Base-by-base conservation (phyloP, 1,140 invertebrate genomes). In the Batillaria attramentaria region DNA sequence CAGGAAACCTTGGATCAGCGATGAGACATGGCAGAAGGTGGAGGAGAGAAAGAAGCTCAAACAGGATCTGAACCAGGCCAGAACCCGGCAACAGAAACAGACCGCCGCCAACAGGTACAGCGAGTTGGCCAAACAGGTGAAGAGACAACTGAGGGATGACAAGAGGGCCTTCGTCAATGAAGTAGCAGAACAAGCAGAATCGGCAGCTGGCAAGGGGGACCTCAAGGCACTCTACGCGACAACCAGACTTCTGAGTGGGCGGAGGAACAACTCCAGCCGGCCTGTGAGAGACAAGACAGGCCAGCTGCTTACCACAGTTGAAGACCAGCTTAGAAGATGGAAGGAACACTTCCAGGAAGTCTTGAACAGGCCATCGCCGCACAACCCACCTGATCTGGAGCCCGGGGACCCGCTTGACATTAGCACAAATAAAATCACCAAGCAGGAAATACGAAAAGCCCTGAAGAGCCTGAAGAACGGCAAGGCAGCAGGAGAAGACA, bases 1-100 rank as follows among this genome's bases (percentile, higher is more conserved):
- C 68, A 65, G 75, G 3, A 62, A 43, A n/a, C 33, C 66, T 24
- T 50, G 46, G 46, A 50, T 50, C 46, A 50, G 46, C n/a, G n/a
- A n/a, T n/a, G n/a, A n/a, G n/a, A n/a, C n/a, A n/a, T n/a, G n/a
- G n/a, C n/a, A n/a, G n/a, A 50, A 50, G 46, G 46, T 50, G 46
- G 46, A 50, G 46, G 46, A 50, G 46, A 50, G 46, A 24, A 50
- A 50, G 46, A 50, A 50, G 46, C 24, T 50, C 13, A 50, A 50
- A 24, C 46, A 13, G 24, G 46, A 50, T 13, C 46, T 50, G 46
- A 50, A 24, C 46, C 46, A 50, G 24, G 46, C 46, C 46, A 13
- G 24, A 50, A 50, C 46, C 46, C 46, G 24, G 24, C 46, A 50
- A 50, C 46, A 50, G 46, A 50, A 24, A 24, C 46, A 50, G 46